Evolutionary conservation across 2,888 invertebrate species (phyloP), one percentile per base, ranked within the genome.

Genomic region (Dolomedes plantarius): DNA sequence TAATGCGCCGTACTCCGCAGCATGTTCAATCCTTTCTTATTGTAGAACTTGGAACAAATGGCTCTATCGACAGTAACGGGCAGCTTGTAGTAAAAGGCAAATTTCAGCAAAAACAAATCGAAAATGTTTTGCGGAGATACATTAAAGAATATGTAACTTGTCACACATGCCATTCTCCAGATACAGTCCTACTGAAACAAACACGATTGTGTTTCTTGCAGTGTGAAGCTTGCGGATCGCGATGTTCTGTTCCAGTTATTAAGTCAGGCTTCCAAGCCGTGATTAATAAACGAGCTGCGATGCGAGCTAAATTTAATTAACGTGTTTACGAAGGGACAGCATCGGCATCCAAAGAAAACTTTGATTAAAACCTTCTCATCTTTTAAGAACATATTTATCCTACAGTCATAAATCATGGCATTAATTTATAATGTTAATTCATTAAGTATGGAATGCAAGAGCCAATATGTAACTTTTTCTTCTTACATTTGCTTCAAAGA

Each of bases 21-120:
- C 99, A 99, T 94, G 94, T 99, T 91, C 93, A 99, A 90, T 98
- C 98, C 91, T 99, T 99, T 92, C 93, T 99, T 91, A 92, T 99
- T 90, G 98, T 99, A 89, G 99, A 99, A 93, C 95, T 99, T 94
- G 99, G 99, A 86, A 93, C 93, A n/a, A 92, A 91, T 92, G 99
- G 99, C 39, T 99, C 99, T 23, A 97, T 99, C 88, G 99, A 99
- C 92, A 99, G 98, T 89, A 99, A 98, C 92, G 97, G 96, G 91
- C 99, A 99, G 91, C 94, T 99, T 81, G 99, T 99, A 90, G 99
- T 99, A 90, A 98, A 99, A 92, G 99, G 99, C 76, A 94, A 98
- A 90, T 99, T 99, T 93, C 99, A 99, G 92, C 99, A 99, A 91
- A 99, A 99, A 93, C 99, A 99, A 93, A 99, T 99, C 92, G 99